These are phyloP conservation scores for Amblyjoppa fuscipennis DNA, from an alignment of 2,888 invertebrate genomes.

Conservation along the genomic window DNA sequence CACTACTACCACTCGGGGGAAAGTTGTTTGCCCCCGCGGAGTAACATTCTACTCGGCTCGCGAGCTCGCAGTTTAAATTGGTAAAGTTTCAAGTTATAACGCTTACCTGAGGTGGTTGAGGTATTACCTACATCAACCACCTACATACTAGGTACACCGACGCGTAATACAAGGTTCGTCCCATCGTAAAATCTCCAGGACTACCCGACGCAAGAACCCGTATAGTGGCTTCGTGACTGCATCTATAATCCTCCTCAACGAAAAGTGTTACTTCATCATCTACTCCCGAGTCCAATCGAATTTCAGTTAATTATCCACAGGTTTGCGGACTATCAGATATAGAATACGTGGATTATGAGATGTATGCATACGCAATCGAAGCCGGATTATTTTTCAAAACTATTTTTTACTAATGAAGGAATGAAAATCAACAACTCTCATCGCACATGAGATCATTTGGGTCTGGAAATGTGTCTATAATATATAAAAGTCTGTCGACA, in stretches of 20 bases:
- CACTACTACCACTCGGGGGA: slow-evolving; percentile 52
- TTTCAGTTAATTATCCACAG: slow-evolving; percentile 4
- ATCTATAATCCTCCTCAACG: neutral
- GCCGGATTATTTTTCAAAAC: too few relatives aligned
- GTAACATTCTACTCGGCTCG: slow-evolving; percentile 71
- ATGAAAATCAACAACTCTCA: too few relatives aligned
- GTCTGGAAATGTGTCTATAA: too few relatives aligned
- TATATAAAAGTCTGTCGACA: too few relatives aligned
- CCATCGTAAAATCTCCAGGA: slow-evolving; percentile 39
- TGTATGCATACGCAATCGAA: too few relatives aligned
- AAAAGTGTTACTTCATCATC: neutral
- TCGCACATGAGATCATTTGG: too few relatives aligned
- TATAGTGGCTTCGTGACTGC: neutral
- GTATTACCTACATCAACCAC: slow-evolving; percentile 42
- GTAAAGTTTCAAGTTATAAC: slow-evolving; percentile 74
- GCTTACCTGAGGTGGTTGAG: slow-evolving; percentile 52
- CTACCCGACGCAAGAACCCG: slow-evolving; percentile 45
- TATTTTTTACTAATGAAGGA: too few relatives aligned
- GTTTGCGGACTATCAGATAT: too few relatives aligned
- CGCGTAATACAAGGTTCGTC: slow-evolving; percentile 58
- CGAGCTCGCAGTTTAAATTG: slow-evolving; percentile 71
- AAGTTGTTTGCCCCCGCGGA: slow-evolving; percentile 69
- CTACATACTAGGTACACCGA: slow-evolving; percentile 55
- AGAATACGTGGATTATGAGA: too few relatives aligned
- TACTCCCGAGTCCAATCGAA: neutral